Conservation (phyloP, 2,888 invertebrate genomes). For the Papilio elwesi region DNA sequence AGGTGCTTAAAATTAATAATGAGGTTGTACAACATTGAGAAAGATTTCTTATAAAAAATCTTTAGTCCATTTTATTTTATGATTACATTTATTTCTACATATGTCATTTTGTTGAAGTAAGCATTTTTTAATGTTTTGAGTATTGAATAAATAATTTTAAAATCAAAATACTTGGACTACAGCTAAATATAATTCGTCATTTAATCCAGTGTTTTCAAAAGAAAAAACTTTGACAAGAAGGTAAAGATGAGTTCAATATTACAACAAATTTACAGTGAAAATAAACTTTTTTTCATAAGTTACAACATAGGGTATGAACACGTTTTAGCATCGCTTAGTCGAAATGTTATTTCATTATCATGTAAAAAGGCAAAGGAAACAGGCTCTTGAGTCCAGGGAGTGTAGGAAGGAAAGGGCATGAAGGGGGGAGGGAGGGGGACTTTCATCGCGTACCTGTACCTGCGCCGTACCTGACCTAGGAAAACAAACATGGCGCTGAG, state of each 20-base stretch:
- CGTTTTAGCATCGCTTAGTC: slow-evolving; percentile 57
- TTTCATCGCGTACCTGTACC: slow-evolving; percentile 70
- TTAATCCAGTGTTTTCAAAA: not conserved
- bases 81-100: too few species aligned
- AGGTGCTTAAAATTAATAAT: too few species aligned
- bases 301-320: slow-evolving; percentile 42
- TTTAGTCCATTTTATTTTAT: too few species aligned
- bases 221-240: not conserved
- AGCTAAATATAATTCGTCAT: not conserved
- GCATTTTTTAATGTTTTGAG: too few species aligned
- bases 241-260: not conserved
- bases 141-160: too few species aligned
- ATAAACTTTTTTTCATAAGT: slow-evolving; percentile 12
- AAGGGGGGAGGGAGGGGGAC: slow-evolving; percentile 49
- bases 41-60: too few species aligned
- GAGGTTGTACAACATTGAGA: too few species aligned
- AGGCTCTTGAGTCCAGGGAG: slow-evolving; percentile 58
- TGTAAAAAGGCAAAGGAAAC: slow-evolving; percentile 72
- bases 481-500: slow-evolving; percentile 72
- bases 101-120: too few species aligned
- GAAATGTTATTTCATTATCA: slow-evolving; percentile 74
- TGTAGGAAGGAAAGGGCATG: slow-evolving; percentile 36
- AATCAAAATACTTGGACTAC: not conserved
- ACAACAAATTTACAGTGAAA: not conserved
- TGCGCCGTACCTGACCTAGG: slow-evolving; percentile 80